Evolutionary conservation across 2,797 vertebrate genomes (phyloP).

Genomic region (Macropus fuliginosus): DNA sequence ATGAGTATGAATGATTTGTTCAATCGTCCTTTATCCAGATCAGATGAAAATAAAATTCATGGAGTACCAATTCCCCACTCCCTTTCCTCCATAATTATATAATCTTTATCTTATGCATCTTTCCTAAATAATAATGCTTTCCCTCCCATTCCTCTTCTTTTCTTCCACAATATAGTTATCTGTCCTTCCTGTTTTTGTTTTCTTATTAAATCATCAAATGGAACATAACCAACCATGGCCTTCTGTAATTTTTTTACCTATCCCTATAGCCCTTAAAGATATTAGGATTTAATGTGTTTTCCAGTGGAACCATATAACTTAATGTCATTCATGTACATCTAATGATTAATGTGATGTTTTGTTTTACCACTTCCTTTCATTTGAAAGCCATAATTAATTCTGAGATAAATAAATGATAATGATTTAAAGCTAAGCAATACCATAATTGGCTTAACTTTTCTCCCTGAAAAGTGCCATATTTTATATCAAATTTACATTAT

Average conservation of each 20-base stretch:
- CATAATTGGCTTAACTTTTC: not conserved
- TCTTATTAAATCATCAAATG: not conserved
- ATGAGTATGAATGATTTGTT: not conserved
- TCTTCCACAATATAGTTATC: not conserved
- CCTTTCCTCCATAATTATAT: not conserved
- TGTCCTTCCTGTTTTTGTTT: not conserved
- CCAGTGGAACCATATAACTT: not conserved
- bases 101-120: not conserved
- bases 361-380: not conserved
- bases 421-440: not conserved
- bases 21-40: not conserved
- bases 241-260: not conserved
- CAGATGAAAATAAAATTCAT: too few species aligned
- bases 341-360: not conserved
- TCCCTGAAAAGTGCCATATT: not conserved
- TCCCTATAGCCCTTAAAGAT: not conserved
- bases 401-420: not conserved
- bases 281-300: not conserved
- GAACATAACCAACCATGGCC: not conserved
- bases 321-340: too few species aligned
- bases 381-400: not conserved
- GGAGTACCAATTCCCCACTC: not conserved
- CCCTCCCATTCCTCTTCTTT: not conserved
- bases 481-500: not conserved
- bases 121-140: not conserved